Base-by-base conservation (phyloP, 2,797 vertebrate genomes). In the Pangasius djambal region DNA sequence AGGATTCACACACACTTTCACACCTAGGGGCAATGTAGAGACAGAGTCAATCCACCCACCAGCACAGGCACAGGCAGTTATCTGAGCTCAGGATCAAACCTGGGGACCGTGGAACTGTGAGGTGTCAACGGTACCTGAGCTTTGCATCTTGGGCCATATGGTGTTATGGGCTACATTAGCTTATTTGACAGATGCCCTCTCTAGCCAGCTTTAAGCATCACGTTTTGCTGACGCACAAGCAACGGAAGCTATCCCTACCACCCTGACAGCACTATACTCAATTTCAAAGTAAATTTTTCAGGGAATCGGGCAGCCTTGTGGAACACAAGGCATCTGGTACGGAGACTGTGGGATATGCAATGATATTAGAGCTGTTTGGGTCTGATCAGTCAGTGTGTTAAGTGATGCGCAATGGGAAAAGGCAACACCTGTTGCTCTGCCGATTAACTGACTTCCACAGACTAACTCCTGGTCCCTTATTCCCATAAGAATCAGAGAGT, bases 351-450 rank as follows among this genome's bases (percentile, higher is more conserved):
- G 82, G 87, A 88, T 52, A 85, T 55, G 82, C 59, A 28, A 88
- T 88, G 87, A 83, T 77, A 85, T 65, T 77, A 65, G 59, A 67
- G 40, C 40, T 63, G 82, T 67, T 88, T 85, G 44, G 87, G 72
- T 85, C 44, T 63, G 82, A 88, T 85, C 82, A 79, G 61, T 37
- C 88, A 89, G 72, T 86, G 88, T 50, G 87, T 83, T 88, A 88
- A 88, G 87, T 88, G 59, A 61, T 52, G 82, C 77, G 82, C 87
- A 85, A 48, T 81, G 83, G 83, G 83, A 77, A 79, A 28, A 59
- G 8, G 74, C 74, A 86, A 89, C 88, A 89, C 83, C 83, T 89
- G 83, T 72, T 81, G 86, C 74, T 67, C 59, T 8, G n/a, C 50
- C 69, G 25, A 59, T 2, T 85, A 50, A 88, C 81, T 85, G 82